Base-by-base conservation (phyloP, 2,797 vertebrate genomes). In the Pampus argenteus region DNA sequence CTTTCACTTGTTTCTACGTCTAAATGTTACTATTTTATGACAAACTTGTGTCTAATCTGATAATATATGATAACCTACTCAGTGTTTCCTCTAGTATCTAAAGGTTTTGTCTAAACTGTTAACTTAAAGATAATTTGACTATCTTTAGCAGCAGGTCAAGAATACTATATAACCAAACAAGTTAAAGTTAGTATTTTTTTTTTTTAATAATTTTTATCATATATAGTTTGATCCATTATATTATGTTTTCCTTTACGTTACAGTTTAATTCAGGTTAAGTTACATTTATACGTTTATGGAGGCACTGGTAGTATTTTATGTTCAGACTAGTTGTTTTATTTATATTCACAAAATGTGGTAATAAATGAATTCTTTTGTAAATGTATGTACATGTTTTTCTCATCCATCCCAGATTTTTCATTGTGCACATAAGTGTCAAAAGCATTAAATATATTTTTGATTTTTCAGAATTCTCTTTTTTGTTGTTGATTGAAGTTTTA, bases 41-140 rank as follows among this genome's bases (percentile, higher is more conserved):
- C 36, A 14, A 22, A 13, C 15, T 25, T 15, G 15, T 29, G 22
- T 23, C 34, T 38, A 18, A 51, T 55, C 65, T 69, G 17, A 66
- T 61, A 36, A 47, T 6, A 18, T 8, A 4, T 11, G 49, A 73
- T 51, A 56, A 49, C 3, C n/a, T 50, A 47, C 17, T 6, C 40
- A 25, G 20, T 40, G 29, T 9, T 14, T 22, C 6, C n/a, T n/a
- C n/a, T n/a, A n/a, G n/a, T n/a, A n/a, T n/a, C n/a, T n/a, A n/a
- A n/a, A n/a, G n/a, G n/a, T n/a, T 17, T 17, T n/a, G 25, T 55
- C 40, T 58, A 10, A 63, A 48, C 17, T 25, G 36, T 66, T 29
- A 14, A 26, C 14, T 26, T n/a, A n/a, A 22, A 6, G 4, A 29
- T 56, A n/a, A 63, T 20, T 4, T 1, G 0, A 0, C 13, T 67